Evolutionary conservation across 2,888 invertebrate species (phyloP).

Genomic region (Drosophila multiciliata): DNA sequence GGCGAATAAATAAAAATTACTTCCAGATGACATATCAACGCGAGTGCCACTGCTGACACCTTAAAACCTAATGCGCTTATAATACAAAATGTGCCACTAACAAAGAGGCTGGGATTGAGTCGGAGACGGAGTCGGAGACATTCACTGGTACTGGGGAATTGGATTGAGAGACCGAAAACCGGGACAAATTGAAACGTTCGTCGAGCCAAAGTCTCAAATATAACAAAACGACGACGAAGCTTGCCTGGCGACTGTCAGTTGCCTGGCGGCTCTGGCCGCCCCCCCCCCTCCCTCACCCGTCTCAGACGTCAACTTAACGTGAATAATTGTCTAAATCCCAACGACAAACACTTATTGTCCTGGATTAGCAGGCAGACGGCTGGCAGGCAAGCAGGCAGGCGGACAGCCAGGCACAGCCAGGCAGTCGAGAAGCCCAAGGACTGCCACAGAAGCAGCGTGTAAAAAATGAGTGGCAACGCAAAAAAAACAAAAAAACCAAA

Average conservation of each 20-base stretch:
- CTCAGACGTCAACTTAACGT: constrained; percentile 81
- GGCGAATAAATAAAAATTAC: constrained; percentile 79
- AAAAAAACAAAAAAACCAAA: constrained; percentile 33
- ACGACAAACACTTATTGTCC: constrained; percentile 81
- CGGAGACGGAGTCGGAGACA: not conserved
- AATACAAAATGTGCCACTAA: constrained; percentile 74
- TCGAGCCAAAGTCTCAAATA: constrained; percentile 37
- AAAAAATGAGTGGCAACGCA: constrained; percentile 71
- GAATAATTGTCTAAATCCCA: constrained; percentile 80
- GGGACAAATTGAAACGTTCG: constrained; percentile 44
- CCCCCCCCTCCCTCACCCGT: constrained; percentile 48
- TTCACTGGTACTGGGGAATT: not conserved
- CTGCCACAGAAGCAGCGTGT: constrained; percentile 52
- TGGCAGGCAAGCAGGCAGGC: constrained; percentile 25
- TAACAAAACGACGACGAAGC: constrained; percentile 64
- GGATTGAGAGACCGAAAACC: constrained; percentile 42
- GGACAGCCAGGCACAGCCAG: constrained; percentile 33
- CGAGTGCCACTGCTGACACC: constrained; percentile 76
- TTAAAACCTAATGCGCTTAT: constrained; percentile 81
- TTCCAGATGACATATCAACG: constrained; percentile 81
- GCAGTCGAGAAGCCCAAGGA: constrained; percentile 57
- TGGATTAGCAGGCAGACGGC: constrained; percentile 71
- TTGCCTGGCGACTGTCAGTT: constrained; percentile 45
- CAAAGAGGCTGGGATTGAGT: constrained; percentile 16
- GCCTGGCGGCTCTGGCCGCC: constrained; percentile 33